phyloP scores from a whole-genome alignment of 2,797 vertebrate species.

The Acrossocheilus fasciatus region DNA sequence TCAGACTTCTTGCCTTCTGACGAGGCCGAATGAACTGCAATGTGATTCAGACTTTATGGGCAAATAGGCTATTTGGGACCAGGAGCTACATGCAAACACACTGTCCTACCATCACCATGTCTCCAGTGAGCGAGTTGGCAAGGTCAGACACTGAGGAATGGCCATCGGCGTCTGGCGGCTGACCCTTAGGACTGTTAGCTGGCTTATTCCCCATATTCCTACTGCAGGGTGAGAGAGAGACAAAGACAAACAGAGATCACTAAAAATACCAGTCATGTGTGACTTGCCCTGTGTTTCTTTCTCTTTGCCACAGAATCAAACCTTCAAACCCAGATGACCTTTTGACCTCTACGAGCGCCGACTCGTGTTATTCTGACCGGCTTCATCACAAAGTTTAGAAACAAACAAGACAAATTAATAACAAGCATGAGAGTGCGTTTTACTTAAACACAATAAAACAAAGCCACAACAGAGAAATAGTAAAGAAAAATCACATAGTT shows the following conservation, averaged over 20 bases:
- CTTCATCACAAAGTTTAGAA: constrained; percentile 6
- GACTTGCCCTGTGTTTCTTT: neutral
- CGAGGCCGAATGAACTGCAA: neutral
- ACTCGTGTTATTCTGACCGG: constrained; percentile 8
- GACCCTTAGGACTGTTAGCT: constrained; percentile 88
- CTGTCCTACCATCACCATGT: constrained; percentile 96
- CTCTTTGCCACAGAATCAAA: constrained; percentile 19
- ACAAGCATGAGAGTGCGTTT: constrained; percentile 17
- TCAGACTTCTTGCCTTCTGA: neutral
- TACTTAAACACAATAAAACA: constrained; percentile 8
- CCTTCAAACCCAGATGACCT: constrained; percentile 23
- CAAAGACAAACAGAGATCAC: constrained; percentile 42
- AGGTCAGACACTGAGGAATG: constrained; percentile 95
- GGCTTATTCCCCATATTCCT: constrained; percentile 90
- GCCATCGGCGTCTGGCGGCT: constrained; percentile 88
- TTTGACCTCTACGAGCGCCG: neutral
- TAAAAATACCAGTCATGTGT: neutral
- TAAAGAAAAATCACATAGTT: neutral
- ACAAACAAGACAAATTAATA: constrained; percentile 14
- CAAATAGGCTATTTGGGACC: neutral
- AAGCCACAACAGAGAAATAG: constrained; percentile 28
- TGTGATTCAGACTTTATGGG: neutral
- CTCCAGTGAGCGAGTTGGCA: constrained; percentile 97
- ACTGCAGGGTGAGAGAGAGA: constrained; percentile 56
- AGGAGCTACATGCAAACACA: constrained; percentile 2